phyloP scores from a whole-genome alignment of 2,888 invertebrate species.

The Anodontia alba region DNA sequence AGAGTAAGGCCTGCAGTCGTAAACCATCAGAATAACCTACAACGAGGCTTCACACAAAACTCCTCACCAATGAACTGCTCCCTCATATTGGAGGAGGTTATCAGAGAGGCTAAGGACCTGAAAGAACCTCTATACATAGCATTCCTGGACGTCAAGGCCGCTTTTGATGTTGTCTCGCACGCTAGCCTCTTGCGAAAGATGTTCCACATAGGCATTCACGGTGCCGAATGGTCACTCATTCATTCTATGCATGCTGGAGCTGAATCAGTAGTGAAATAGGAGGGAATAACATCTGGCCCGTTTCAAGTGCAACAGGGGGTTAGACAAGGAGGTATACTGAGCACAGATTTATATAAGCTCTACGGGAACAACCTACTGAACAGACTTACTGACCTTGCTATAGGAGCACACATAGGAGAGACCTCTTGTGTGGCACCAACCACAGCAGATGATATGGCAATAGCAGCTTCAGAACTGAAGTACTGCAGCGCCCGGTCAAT shows the following conservation, averaged over 20 bases:
- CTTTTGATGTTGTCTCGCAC: slow-evolving; percentile 31
- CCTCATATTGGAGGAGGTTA: slow-evolving; percentile 25
- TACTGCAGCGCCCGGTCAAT: neutral
- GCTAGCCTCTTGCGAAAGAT: slow-evolving; percentile 25
- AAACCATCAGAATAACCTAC: slow-evolving; percentile 1
- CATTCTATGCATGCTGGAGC: slow-evolving; percentile 13
- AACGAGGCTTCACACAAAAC: slow-evolving; percentile 24
- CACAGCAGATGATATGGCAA: neutral
- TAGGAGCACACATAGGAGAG: neutral
- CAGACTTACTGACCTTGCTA: neutral
- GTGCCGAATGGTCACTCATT: slow-evolving; percentile 14
- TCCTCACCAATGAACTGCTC: slow-evolving; percentile 16
- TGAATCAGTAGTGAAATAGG: slow-evolving; percentile 20
- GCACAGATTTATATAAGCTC: slow-evolving; percentile 25
- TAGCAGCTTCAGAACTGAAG: neutral
- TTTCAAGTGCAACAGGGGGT: slow-evolving; percentile 14
- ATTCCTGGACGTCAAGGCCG: slow-evolving; percentile 29
- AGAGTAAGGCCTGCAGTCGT: neutral
- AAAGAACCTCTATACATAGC: neutral
- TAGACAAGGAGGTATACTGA: slow-evolving; percentile 14
- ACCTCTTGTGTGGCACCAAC: neutral
- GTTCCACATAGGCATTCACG: slow-evolving; percentile 7
- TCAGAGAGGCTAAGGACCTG: slow-evolving; percentile 5
- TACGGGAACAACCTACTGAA: slow-evolving; percentile 23
- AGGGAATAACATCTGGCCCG: neutral